Evolutionary conservation across 2,113 vertebrate genomes (phyloP).

Genomic region (Chionomys nivalis): DNA sequence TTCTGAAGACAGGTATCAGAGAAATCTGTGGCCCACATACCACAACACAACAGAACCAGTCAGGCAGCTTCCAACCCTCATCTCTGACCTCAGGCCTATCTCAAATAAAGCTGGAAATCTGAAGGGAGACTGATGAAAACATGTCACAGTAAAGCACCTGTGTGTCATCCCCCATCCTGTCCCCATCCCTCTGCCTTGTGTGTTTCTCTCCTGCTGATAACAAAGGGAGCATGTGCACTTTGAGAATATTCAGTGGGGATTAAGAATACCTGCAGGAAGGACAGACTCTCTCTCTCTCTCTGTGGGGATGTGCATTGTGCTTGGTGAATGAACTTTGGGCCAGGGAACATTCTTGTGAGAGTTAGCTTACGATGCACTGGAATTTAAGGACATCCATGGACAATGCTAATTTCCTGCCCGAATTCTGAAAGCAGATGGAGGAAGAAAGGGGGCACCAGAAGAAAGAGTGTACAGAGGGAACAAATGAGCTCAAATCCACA

Average conservation of each 20-base stretch:
- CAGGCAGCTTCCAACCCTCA: neutral
- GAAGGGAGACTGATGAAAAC: neutral
- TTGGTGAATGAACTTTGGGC: neutral
- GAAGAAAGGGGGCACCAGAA: neutral
- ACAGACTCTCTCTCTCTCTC: neutral
- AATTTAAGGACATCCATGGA: neutral
- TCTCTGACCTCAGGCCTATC: neutral
- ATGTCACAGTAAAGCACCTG: neutral
- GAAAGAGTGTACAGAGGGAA: neutral
- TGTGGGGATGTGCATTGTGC: neutral
- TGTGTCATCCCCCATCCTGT: neutral
- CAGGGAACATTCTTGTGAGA: neutral
- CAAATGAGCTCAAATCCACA: neutral
- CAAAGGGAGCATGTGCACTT: neutral
- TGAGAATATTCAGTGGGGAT: neutral
- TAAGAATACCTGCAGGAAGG: neutral
- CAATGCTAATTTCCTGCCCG: neutral
- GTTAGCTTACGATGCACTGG: neutral
- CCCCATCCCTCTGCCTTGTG: too few relatives aligned
- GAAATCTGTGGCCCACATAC: neutral
- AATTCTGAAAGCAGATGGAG: neutral
- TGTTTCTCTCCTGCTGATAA: neutral
- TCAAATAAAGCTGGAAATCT: slow-evolving; percentile 34
- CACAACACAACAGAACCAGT: slow-evolving; percentile 50
- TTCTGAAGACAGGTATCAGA: neutral